These are phyloP conservation scores for Dicentrarchus labrax DNA, from an alignment of 2,113 vertebrate species.

Conservation along the genomic window DNA sequence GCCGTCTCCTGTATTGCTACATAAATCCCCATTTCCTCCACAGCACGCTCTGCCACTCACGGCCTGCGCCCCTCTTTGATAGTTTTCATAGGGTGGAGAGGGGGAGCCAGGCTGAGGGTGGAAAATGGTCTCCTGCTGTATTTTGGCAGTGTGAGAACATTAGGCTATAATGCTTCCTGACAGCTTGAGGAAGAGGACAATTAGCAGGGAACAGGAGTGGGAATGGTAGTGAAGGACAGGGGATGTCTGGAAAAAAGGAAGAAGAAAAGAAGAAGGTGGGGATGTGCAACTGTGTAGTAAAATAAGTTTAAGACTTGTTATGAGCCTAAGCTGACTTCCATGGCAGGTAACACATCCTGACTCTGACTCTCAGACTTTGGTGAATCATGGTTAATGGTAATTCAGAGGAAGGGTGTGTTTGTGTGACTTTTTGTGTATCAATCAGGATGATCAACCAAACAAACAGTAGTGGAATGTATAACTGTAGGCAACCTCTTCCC, in stretches of 20 bases:
- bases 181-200: constrained; percentile 79
- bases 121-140: constrained; percentile 72
- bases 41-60: constrained; percentile 77
- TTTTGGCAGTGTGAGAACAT: constrained; percentile 70
- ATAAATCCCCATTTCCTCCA: constrained; percentile 80
- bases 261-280: constrained; percentile 20
- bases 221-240: constrained; percentile 32
- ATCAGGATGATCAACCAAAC: constrained; percentile 33
- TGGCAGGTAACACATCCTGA: neutral
- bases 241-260: constrained; percentile 12
- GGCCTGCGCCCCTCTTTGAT: constrained; percentile 59
- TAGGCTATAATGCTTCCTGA: constrained; percentile 71
- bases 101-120: constrained; percentile 22
- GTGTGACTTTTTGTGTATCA: constrained; percentile 22
- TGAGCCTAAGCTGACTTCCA: constrained; percentile 25
- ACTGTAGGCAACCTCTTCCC: constrained; percentile 56
- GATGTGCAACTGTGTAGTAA: constrained; percentile 12
- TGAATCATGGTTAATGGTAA: constrained; percentile 56
- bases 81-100: constrained; percentile 63
- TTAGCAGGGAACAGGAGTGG: constrained; percentile 67
- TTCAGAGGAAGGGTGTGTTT: constrained; percentile 56
- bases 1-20: constrained; percentile 55
- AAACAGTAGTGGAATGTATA: constrained; percentile 57
- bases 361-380: constrained; percentile 15
- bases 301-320: constrained; percentile 17